phyloP scores from a whole-genome alignment of 2,113 vertebrate species.

The Lampris megalopsis region DNA sequence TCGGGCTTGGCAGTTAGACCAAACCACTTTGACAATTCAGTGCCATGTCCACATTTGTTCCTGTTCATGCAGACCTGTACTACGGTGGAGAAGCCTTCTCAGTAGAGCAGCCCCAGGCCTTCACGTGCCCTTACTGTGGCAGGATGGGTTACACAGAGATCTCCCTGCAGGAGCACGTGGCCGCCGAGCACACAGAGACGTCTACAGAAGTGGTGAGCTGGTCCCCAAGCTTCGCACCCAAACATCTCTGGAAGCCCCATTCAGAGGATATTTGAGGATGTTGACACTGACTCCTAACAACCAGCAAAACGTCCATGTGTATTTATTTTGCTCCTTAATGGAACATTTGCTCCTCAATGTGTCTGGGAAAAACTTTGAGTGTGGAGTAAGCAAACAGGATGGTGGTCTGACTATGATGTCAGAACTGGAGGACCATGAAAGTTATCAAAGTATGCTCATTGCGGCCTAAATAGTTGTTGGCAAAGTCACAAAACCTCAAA shows the following conservation, averaged over 20 bases:
- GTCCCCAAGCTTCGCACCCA: not conserved
- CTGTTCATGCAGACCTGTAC: conserved; percentile 93
- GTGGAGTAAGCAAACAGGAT: no score
- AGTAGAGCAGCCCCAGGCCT: conserved; percentile 98
- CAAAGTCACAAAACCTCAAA: no score
- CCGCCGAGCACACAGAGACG: conserved; percentile 97
- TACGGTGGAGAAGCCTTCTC: conserved; percentile 99
- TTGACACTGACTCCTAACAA: not conserved
- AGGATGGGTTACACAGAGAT: conserved; percentile 98
- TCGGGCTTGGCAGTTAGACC: not conserved
- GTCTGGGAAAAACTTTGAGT: no score
- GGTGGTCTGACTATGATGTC: no score
- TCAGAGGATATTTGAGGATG: not conserved
- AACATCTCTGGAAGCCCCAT: not conserved
- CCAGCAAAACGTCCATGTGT: conserved; percentile 11
- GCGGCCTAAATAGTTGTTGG: no score
- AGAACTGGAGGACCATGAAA: no score
- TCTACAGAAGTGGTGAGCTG: conserved; percentile 97
- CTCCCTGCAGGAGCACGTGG: conserved; percentile 98
- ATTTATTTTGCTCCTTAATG: not conserved
- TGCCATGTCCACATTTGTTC: conserved; percentile 6
- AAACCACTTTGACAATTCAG: not conserved
- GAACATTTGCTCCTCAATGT: no score
- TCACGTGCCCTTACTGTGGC: conserved; percentile 99
- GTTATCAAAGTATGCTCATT: no score